These are phyloP conservation scores for Cheirogaleus medius DNA, from an alignment of 2,113 vertebrate genomes.

Conservation along the genomic window DNA sequence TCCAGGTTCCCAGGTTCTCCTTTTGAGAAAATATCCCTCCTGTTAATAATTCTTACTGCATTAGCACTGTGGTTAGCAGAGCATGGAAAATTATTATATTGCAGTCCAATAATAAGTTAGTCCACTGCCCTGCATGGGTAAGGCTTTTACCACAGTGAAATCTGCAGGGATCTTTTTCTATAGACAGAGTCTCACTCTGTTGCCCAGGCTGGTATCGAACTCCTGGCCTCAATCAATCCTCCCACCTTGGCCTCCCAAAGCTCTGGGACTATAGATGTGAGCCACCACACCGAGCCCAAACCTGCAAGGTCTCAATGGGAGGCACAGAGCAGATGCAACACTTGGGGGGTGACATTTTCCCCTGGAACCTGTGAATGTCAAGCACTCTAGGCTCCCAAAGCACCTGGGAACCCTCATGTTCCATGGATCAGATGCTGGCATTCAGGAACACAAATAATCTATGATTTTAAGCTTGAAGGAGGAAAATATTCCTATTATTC, in stretches of 20 bases:
- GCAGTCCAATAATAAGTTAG: background rate
- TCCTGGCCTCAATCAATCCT: too few relatives aligned
- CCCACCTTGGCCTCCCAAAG: too few relatives aligned
- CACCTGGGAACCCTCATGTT: background rate
- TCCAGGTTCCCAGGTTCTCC: background rate
- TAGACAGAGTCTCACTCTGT: too few relatives aligned
- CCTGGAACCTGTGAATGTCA: background rate
- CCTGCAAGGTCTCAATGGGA: background rate
- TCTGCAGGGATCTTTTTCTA: background rate
- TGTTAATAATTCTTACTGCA: background rate
- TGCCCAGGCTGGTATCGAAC: too few relatives aligned
- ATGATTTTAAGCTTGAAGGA: background rate
- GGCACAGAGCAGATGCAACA: background rate
- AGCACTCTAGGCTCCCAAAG: background rate
- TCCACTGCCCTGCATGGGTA: background rate
- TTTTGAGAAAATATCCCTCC: constrained; percentile 7
- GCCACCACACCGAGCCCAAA: background rate
- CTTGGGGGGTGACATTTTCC: background rate
- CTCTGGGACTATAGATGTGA: too few relatives aligned
- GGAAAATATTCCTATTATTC: background rate
- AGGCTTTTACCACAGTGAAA: background rate
- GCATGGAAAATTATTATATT: background rate
- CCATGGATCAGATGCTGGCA: background rate
- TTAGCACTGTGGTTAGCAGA: background rate
- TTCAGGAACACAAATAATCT: background rate